Conservation (phyloP, 2,888 invertebrate species). For the Nomada fabriciana region DNA sequence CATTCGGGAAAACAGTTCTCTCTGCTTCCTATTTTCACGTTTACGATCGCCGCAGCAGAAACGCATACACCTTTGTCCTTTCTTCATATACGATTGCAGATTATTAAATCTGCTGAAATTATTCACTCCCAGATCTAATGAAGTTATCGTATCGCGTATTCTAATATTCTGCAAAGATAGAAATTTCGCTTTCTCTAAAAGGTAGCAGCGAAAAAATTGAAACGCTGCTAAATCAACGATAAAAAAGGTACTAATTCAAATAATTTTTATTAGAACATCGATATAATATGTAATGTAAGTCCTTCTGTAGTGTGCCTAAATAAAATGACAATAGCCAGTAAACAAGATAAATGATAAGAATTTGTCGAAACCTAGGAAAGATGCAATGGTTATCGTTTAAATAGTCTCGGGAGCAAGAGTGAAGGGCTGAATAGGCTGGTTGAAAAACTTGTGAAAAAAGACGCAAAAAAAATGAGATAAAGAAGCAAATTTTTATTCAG, state of each 20-base stretch:
- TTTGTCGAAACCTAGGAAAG: neutral
- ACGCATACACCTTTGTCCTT: neutral
- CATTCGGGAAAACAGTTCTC: constrained; percentile 10
- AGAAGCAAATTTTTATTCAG: neutral
- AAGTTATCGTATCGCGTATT: neutral
- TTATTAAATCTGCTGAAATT: constrained; percentile 4
- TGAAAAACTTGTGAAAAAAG: neutral
- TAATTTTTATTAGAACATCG: too few species aligned
- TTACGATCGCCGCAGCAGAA: neutral
- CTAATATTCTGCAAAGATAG: neutral
- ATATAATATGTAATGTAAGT: too few species aligned
- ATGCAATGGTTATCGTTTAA: neutral
- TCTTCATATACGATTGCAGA: neutral
- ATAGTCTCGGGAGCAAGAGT: too few species aligned
- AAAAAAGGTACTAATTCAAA: too few species aligned
- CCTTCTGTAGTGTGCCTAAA: neutral
- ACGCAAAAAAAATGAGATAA: neutral
- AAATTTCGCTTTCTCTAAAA: neutral
- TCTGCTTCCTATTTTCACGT: neutral
- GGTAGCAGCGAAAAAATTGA: neutral
- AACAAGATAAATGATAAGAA: neutral
- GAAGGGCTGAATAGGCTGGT: too few species aligned
- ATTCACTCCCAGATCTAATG: neutral
- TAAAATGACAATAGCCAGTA: neutral
- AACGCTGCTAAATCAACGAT: too few species aligned